phyloP scores from a whole-genome alignment of 1,140 invertebrate genomes.

The Brachionus rotundiformis region DNA sequence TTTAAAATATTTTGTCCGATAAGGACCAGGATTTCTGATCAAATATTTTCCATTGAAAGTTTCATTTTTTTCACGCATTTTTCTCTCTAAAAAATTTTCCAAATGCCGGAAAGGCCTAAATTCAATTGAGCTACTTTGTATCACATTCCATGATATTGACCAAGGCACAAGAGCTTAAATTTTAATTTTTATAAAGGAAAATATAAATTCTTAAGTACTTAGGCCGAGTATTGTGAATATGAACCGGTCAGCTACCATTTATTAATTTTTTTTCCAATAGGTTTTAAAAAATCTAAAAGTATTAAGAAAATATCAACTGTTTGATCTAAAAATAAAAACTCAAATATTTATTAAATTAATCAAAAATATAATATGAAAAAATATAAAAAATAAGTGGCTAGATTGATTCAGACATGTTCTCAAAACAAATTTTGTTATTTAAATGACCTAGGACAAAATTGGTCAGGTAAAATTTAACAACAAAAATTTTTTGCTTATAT shows the following conservation, averaged over 20 bases:
- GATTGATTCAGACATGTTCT: not conserved
- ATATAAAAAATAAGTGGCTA: not conserved
- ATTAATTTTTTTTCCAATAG: not conserved
- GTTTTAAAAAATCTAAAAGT: not conserved
- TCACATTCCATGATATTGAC: not conserved
- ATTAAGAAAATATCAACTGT: not conserved
- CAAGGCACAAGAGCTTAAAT: not conserved
- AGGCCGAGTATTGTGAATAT: not conserved
- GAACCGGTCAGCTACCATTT: not conserved
- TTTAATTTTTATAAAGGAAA: not conserved
- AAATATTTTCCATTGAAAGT: slow-evolving; percentile 39
- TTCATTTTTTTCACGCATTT: slow-evolving; percentile 14
- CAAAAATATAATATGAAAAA: no score
- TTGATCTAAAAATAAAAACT: slow-evolving; percentile 8
- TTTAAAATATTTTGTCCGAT: not conserved
- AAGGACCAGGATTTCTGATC: not conserved
- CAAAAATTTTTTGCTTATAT: not conserved
- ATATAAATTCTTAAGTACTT: not conserved
- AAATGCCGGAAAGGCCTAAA: not conserved
- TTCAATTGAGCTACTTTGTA: not conserved
- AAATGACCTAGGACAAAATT: slow-evolving; percentile 6
- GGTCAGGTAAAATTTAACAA: not conserved
- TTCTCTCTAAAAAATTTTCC: not conserved
- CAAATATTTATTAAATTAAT: slow-evolving; percentile 5
- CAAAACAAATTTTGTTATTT: slow-evolving; percentile 2